Evolutionary conservation across 2,888 invertebrate genomes (phyloP), one percentile per base, ranked within the genome.

Genomic region (Tachystola acroxantha): DNA sequence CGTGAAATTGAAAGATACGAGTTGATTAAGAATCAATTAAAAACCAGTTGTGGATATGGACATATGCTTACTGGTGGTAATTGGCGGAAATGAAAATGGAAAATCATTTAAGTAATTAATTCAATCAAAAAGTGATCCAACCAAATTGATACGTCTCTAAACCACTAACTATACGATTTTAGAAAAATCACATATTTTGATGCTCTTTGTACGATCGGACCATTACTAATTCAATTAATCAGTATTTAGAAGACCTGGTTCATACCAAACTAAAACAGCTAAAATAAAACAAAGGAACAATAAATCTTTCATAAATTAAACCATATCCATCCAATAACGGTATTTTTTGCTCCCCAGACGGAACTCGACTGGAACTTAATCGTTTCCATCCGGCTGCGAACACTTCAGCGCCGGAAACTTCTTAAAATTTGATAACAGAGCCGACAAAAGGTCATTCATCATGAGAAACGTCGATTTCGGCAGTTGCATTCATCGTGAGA

Each of bases 321-420:
- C 14, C 22, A 30, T 16, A 34, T 37, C 26, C 12, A 38, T 26
- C 25, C 10, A n/a, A 10, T 39, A 36, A 32, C 36, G 28, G 35
- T 28, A 36, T 50, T 57, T 57, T 60, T 58, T 53, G 48, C 48
- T 27, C 7, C 10, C 10, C 24, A 6, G 16, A 36, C 52, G 57
- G 56, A 57, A 64, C 59, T 50, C 59, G 47, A 50, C 60, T 61
- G 45, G 50, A 64, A 59, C 70, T 70, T 68, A 70, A 79, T 74
- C 72, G 63, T 50, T 64, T 50, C 58, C 75, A 79, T 80, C 84
- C 81, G 79, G 71, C 50, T 47, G 37, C 46, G 40, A 43, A 46
- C 47, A 56, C 64, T 71, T 46, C 53, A 74, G 61, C 46, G 55
- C 74, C 77, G 81, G 80, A 82, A 73, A 70, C 67, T 51, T 56